These are phyloP conservation scores for Epinephelus awoara DNA, from an alignment of 2,797 vertebrate species.

Conservation along the genomic window DNA sequence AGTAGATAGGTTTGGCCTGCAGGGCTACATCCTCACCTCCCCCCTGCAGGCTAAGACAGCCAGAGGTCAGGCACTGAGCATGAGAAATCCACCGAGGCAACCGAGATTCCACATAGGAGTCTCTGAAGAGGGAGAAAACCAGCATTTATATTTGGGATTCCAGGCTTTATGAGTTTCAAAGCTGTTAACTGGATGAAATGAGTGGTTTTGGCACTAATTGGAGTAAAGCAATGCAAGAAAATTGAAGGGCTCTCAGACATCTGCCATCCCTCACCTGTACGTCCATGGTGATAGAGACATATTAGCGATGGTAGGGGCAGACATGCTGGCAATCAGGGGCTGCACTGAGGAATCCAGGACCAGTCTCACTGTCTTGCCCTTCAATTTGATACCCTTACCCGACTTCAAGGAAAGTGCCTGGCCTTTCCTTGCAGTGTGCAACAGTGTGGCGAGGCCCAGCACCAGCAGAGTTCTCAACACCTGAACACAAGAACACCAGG, in stretches of 20 bases:
- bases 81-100: slow-evolving; percentile 72
- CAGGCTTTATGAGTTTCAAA: not conserved
- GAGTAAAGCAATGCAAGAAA: not conserved
- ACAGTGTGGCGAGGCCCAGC: slow-evolving; percentile 49
- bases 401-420: rapidly evolving
- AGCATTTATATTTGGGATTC: too few relatives aligned
- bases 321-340: not conserved
- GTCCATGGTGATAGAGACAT: slow-evolving; percentile 84
- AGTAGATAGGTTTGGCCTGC: slow-evolving; percentile 78
- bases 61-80: slow-evolving; percentile 73
- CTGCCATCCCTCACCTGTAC: slow-evolving; percentile 74
- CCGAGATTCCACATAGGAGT: slow-evolving; percentile 44
- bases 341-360: slow-evolving; percentile 26
- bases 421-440: not conserved
- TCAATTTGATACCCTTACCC: not conserved
- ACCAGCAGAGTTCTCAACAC: slow-evolving; percentile 61
- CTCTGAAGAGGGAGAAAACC: slow-evolving; percentile 51
- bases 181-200: not conserved
- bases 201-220: not conserved
- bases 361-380: slow-evolving; percentile 30
- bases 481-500: slow-evolving; percentile 38
- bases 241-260: not conserved
- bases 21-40: slow-evolving; percentile 66
- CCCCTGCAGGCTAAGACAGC: slow-evolving; percentile 69
- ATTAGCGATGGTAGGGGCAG: slow-evolving; percentile 34